Percentiles rank a stretch among this genome's conserved stretches.
Conservation (phyloP, 2,888 invertebrate genomes). For the Ametastegia equiseti region DNA sequence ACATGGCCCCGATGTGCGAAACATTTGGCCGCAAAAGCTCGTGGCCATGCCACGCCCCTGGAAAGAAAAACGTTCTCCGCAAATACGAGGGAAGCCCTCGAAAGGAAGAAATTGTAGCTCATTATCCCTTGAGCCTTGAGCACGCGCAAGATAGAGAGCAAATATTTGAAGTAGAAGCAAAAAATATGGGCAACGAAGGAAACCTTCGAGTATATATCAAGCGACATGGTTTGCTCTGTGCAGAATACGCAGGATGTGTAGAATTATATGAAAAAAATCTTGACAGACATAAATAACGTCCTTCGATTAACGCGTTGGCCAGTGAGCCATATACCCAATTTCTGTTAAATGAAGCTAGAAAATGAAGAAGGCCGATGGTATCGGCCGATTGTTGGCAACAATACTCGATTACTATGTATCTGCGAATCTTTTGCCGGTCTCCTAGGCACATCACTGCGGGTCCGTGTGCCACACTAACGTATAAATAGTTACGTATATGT, state of each 20-base stretch:
- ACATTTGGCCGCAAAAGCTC: background rate
- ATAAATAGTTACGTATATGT: slow-evolving; percentile 6
- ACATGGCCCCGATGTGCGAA: background rate
- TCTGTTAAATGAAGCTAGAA: slow-evolving; percentile 69
- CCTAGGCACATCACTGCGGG: slow-evolving; percentile 64
- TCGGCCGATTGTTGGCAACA: slow-evolving; percentile 74
- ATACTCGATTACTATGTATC: slow-evolving; percentile 76
- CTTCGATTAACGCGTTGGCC: background rate
- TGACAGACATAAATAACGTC: background rate
- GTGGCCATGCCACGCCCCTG: slow-evolving; percentile 26
- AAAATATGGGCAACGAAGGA: background rate
- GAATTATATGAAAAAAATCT: background rate
- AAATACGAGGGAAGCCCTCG: slow-evolving; percentile 29
- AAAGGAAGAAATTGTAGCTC: slow-evolving; percentile 15
- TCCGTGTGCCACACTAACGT: background rate
- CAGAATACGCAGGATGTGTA: background rate
- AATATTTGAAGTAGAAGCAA: background rate
- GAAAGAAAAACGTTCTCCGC: slow-evolving; percentile 36
- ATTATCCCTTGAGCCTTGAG: slow-evolving; percentile 30
- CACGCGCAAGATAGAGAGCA: slow-evolving; percentile 1
- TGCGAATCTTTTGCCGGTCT: slow-evolving; percentile 68
- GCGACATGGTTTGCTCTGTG: background rate
- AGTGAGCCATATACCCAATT: slow-evolving; percentile 58
- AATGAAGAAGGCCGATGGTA: slow-evolving; percentile 66
- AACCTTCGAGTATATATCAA: background rate